These are phyloP conservation scores for Rissa tridactyla DNA, from an alignment of 2,113 vertebrate species.

Conservation along the genomic window DNA sequence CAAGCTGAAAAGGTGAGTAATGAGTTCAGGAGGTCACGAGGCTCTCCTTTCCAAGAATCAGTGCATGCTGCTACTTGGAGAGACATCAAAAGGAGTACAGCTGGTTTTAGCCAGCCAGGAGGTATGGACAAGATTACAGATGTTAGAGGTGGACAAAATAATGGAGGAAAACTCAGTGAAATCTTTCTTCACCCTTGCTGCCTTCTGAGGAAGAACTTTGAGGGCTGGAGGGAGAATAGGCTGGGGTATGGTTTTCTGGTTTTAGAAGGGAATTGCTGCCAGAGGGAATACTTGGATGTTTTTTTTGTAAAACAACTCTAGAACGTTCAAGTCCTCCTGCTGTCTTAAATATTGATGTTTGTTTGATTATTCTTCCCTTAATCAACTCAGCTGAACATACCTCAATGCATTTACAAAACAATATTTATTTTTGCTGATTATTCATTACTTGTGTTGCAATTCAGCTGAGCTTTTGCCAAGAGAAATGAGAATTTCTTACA, in stretches of 20 bases:
- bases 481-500: not conserved
- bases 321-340: not conserved
- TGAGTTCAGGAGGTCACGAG: not conserved
- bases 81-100: not conserved
- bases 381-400: constrained; percentile 1
- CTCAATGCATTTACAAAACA: not conserved
- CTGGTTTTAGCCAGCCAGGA: not conserved
- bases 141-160: not conserved
- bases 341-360: constrained; percentile 31
- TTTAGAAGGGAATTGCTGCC: not conserved
- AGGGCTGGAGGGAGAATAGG: not conserved
- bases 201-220: not conserved
- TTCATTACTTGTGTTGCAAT: constrained; percentile 38
- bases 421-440: constrained; percentile 38
- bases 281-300: not conserved
- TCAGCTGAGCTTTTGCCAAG: not conserved
- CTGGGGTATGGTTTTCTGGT: not conserved
- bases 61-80: not conserved
- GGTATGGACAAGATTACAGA: not conserved
- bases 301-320: not conserved
- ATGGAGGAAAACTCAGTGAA: not conserved
- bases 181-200: not conserved
- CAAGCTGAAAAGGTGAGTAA: not conserved
- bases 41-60: not conserved
- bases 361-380: constrained; percentile 39